phyloP scores from a whole-genome alignment of 2,797 vertebrate species.

The Dendrocincla fuliginosa region DNA sequence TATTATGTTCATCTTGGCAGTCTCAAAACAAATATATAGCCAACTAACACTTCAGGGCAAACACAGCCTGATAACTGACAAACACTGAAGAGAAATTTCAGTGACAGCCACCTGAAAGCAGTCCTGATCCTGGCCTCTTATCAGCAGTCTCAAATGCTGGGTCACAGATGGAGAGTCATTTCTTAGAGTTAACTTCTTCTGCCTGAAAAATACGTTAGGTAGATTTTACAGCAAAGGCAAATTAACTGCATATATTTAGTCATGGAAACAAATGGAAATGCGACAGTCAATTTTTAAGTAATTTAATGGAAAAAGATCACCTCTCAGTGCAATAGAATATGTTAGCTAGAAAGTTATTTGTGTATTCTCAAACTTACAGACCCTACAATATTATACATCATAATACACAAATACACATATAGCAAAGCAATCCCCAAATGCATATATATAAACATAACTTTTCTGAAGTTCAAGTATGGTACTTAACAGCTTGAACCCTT shows the following conservation, averaged over 20 bases:
- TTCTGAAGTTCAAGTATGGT: background rate
- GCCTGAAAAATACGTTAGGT: slow-evolving; percentile 75
- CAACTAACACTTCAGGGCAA: background rate
- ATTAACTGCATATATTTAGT: background rate
- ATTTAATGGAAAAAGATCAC: background rate
- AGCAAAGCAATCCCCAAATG: background rate
- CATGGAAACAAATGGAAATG: background rate
- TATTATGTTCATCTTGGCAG: background rate
- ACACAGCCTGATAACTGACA: background rate
- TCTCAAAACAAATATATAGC: background rate
- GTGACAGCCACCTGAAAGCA: slow-evolving; percentile 89
- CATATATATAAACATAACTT: background rate
- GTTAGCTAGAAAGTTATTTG: background rate
- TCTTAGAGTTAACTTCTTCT: slow-evolving; percentile 91
- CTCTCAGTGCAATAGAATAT: background rate
- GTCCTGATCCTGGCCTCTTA: slow-evolving; percentile 95
- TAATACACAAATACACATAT: background rate
- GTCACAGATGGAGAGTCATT: slow-evolving; percentile 83
- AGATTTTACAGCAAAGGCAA: background rate
- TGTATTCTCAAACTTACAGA: background rate
- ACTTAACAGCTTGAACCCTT: background rate
- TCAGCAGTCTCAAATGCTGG: slow-evolving; percentile 89
- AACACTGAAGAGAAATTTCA: background rate
- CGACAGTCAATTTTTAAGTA: background rate
- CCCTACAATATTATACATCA: background rate